A percentile compares a stretch with the other conserved stretches of the same genome.
phyloP scores from a whole-genome alignment of 2,113 vertebrate species.

The Brienomyrus longianalis region DNA sequence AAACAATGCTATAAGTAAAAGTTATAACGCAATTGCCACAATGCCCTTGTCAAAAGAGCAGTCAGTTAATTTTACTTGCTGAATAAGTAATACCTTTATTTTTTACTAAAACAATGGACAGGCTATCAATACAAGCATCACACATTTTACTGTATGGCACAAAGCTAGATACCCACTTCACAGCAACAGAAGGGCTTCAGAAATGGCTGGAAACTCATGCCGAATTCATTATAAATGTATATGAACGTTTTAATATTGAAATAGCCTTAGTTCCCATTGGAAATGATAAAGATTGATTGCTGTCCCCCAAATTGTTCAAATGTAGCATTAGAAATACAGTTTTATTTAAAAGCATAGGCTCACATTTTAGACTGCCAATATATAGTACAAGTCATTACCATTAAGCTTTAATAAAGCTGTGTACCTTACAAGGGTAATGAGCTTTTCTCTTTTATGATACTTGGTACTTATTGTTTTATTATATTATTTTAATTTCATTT shows the following conservation, averaged over 20 bases:
- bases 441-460: neutral
- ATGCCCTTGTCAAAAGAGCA: neutral
- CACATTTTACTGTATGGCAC: neutral
- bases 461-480: neutral
- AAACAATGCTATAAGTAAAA: neutral
- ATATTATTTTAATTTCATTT: neutral
- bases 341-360: conserved; percentile 8
- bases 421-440: neutral
- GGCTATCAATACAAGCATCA: neutral
- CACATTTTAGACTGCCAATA: neutral
- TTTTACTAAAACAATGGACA: neutral
- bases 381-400: neutral
- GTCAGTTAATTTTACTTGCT: neutral
- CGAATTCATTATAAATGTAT: neutral
- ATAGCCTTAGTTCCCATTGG: neutral
- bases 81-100: neutral
- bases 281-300: neutral
- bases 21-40: neutral
- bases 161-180: neutral
- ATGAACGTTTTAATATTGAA: neutral
- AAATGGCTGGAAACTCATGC: neutral
- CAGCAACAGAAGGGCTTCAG: neutral
- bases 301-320: neutral
- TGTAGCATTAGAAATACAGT: neutral
- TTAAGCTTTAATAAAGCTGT: neutral